Percentiles rank a stretch among this genome's conserved stretches.
Evolutionary conservation across 2,888 invertebrate species (phyloP).

Genomic region (Chouioia cunea): DNA sequence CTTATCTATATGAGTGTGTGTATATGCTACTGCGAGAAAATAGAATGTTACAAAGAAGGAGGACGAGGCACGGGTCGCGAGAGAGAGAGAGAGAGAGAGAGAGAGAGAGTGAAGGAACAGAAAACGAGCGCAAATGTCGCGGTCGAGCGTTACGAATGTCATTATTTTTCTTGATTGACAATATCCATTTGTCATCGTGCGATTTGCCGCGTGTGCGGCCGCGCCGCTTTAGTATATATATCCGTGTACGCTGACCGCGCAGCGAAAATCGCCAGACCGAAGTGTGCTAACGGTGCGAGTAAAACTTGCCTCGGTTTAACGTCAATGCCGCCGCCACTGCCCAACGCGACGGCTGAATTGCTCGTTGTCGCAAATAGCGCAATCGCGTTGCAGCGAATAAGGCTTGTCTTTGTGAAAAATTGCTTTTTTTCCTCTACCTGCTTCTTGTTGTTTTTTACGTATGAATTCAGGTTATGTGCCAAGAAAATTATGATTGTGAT

Average conservation of each 20-base stretch:
- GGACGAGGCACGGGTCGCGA: not conserved
- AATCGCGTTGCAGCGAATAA: not conserved
- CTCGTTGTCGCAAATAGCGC: not conserved
- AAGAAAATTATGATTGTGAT: too few relatives aligned
- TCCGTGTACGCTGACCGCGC: too few relatives aligned
- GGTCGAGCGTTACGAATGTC: slow-evolving; percentile 37
- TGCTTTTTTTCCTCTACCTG: slow-evolving; percentile 6
- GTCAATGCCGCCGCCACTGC: not conserved
- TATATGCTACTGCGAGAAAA: too few relatives aligned
- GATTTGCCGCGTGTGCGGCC: slow-evolving; percentile 32
- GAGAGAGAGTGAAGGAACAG: not conserved
- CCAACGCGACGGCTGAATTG: not conserved
- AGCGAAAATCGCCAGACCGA: not conserved
- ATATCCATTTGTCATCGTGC: slow-evolving; percentile 41
- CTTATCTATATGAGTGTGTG: slow-evolving; percentile 48
- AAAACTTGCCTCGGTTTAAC: too few relatives aligned
- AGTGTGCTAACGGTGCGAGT: slow-evolving; percentile 28
- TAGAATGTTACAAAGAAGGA: too few relatives aligned
- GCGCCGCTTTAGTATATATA: not conserved
- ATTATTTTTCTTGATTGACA: slow-evolving; percentile 47
- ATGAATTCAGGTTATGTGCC: not conserved
- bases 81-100: not conserved
- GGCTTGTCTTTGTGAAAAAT: not conserved
- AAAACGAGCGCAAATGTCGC: slow-evolving; percentile 38
- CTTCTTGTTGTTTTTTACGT: not conserved